Evolutionary conservation across 2,113 vertebrate genomes (phyloP).

Genomic region (Plotosus lineatus): DNA sequence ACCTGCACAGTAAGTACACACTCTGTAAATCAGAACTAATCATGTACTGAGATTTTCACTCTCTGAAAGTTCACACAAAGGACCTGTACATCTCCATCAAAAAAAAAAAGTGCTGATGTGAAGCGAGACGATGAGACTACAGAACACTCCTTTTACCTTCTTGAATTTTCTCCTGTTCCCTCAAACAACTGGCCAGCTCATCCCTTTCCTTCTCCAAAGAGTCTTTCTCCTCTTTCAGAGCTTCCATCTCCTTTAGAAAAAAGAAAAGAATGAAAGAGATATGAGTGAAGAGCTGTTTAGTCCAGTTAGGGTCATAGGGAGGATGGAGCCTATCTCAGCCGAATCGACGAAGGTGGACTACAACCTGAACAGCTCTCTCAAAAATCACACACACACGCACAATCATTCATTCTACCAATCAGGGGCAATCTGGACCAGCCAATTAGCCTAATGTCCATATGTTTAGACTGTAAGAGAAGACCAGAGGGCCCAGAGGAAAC

Average conservation of each 20-base stretch:
- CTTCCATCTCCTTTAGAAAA: slow-evolving; percentile 61
- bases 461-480: too few relatives aligned
- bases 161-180: slow-evolving; percentile 60
- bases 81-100: background rate
- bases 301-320: too few relatives aligned
- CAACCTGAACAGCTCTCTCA: too few relatives aligned
- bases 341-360: too few relatives aligned
- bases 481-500: too few relatives aligned
- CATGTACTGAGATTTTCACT: background rate
- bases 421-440: too few relatives aligned
- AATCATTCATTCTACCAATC: too few relatives aligned
- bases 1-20: background rate
- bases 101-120: background rate
- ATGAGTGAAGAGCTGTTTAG: background rate
- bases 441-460: too few relatives aligned
- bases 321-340: too few relatives aligned
- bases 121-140: background rate
- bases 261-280: background rate
- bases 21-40: background rate
- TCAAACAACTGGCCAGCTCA: slow-evolving; percentile 58
- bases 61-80: background rate
- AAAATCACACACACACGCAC: too few relatives aligned
- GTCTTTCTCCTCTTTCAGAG: slow-evolving; percentile 63
- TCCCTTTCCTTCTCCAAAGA: slow-evolving; percentile 61
- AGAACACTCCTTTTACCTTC: slow-evolving; percentile 56